Percentiles rank a stretch among this genome's conserved stretches.
Evolutionary conservation across 2,888 invertebrate genomes (phyloP).

Genomic region (Euphydryas editha): DNA sequence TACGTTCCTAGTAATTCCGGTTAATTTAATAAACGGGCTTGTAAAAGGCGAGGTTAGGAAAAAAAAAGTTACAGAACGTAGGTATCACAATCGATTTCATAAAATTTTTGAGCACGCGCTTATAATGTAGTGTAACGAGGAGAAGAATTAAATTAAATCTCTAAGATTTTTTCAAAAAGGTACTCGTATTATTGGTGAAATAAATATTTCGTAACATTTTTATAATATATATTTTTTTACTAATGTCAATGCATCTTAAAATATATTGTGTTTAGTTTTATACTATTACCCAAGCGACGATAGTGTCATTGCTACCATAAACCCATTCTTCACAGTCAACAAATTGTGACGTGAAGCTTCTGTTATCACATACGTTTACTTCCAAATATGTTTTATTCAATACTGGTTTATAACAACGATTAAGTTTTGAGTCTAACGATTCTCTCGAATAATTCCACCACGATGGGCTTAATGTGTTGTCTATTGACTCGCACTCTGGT

Average conservation of each 20-base stretch:
- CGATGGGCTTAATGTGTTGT: conserved; percentile 34
- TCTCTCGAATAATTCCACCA: conserved; percentile 66
- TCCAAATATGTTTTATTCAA: conserved; percentile 42
- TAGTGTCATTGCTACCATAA: conserved; percentile 66
- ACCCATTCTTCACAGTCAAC: conserved; percentile 62
- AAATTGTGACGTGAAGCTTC: conserved; percentile 52
- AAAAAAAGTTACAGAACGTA: too few species aligned
- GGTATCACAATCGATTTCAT: too few species aligned
- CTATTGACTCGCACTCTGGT: conserved; percentile 59
- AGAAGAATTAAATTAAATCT: too few species aligned
- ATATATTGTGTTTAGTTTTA: not conserved
- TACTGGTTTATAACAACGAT: conserved; percentile 59
- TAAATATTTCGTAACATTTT: too few species aligned
- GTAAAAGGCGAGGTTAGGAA: too few species aligned
- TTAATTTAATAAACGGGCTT: too few species aligned
- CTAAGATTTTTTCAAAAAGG: too few species aligned
- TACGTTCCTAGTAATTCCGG: too few species aligned
- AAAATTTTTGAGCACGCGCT: too few species aligned
- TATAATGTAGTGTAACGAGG: too few species aligned
- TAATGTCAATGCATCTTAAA: not conserved
- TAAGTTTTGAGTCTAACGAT: conserved; percentile 22
- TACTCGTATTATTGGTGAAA: too few species aligned
- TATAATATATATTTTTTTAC: too few species aligned
- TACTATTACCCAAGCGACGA: conserved; percentile 63
- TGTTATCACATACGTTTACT: conserved; percentile 49